Conservation (phyloP, 2,888 invertebrate genomes). For the Paralinhomoeus sp. region DNA sequence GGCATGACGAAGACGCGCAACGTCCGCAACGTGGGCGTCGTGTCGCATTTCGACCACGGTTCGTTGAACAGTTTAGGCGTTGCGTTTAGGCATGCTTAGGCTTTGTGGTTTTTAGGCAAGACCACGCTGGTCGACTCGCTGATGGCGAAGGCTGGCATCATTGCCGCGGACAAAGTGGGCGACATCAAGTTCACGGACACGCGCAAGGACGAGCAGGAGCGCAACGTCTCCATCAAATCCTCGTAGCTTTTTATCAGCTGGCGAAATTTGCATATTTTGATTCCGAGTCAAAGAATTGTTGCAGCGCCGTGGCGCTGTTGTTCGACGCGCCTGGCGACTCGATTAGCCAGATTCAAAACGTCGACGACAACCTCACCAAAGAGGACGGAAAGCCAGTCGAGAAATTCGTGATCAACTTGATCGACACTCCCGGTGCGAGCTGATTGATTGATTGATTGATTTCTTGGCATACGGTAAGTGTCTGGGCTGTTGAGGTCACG, state of each 20-base stretch:
- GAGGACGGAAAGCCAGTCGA: slow-evolving; percentile 8
- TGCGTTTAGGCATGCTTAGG: too few relatives aligned
- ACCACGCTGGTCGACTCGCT: slow-evolving; percentile 96
- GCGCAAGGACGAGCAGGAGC: slow-evolving; percentile 96
- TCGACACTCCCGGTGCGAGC: slow-evolving; percentile 95
- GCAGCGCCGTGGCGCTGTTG: slow-evolving; percentile 94
- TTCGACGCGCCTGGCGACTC: slow-evolving; percentile 88
- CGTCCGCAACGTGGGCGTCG: slow-evolving; percentile 99
- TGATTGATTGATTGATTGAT: too few relatives aligned
- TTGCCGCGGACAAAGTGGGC: slow-evolving; percentile 91
- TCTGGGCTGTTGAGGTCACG: slow-evolving; percentile 55
- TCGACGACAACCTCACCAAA: slow-evolving; percentile 61
- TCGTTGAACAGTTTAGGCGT: too few relatives aligned
- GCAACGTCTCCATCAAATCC: slow-evolving; percentile 99
- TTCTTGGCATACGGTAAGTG: too few relatives aligned
- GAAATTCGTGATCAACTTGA: slow-evolving; percentile 98
- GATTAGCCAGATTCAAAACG: slow-evolving; percentile 66
- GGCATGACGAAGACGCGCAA: slow-evolving; percentile 99
- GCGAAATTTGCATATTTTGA: too few relatives aligned
- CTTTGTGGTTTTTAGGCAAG: slow-evolving; percentile 41
- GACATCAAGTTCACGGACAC: slow-evolving; percentile 98
- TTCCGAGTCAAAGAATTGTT: not conserved
- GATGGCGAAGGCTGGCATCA: slow-evolving; percentile 98
- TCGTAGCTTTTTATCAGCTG: too few relatives aligned
- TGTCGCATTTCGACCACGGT: slow-evolving; percentile 97